phyloP scores from a whole-genome alignment of 92 coral and sea anemone species.

The Epizoanthus stellaris region DNA sequence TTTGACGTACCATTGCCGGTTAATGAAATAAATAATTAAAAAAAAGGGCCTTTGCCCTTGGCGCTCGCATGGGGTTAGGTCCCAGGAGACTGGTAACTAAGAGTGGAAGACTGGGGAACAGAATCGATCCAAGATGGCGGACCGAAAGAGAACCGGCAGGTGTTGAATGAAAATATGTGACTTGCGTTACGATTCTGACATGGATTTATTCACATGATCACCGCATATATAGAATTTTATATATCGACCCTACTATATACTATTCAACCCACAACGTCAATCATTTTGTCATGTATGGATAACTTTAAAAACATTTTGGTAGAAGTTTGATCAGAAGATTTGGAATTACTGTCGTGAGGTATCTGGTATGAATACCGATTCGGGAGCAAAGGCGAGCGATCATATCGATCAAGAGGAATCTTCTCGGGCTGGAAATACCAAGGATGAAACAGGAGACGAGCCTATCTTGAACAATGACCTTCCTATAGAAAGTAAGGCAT shows the following conservation, averaged over 20 bases:
- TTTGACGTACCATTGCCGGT: no score
- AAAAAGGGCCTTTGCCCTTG: no score
- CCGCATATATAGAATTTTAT: not conserved
- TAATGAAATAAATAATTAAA: no score
- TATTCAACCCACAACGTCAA: no score
- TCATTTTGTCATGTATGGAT: no score
- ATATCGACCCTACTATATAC: no score
- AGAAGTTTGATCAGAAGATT: no score
- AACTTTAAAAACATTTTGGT: no score
- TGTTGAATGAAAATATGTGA: not conserved
- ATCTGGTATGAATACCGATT: constrained; percentile 8
- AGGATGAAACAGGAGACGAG: constrained; percentile 26
- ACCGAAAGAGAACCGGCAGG: not conserved
- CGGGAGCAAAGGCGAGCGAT: constrained; percentile 3
- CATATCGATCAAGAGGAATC: not conserved
- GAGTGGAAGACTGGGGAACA: not conserved
- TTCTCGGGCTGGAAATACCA: not conserved
- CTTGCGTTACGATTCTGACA: not conserved
- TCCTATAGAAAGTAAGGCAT: not conserved
- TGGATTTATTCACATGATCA: not conserved
- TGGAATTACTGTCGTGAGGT: no score
- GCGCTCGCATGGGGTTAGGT: no score
- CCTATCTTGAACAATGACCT: not conserved
- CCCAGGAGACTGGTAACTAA: no score
- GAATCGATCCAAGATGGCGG: constrained; percentile 5